A percentile compares a stretch with the other conserved stretches of the same genome.
Evolutionary conservation across 2,113 vertebrate species (phyloP).

Genomic region (Scolopax mira): DNA sequence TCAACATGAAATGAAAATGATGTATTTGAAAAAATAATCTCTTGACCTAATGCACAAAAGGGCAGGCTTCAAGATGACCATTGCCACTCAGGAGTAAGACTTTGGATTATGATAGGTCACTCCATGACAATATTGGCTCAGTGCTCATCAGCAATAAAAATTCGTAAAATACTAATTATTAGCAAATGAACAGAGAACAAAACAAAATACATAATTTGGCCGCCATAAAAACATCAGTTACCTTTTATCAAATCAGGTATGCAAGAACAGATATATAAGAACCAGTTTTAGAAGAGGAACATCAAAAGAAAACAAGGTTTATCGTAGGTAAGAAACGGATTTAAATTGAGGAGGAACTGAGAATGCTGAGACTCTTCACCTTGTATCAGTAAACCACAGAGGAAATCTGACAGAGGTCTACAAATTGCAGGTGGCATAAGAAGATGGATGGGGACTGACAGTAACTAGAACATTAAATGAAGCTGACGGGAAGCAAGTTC

Average conservation of each 20-base stretch:
- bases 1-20: not conserved
- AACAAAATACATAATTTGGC: not conserved
- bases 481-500: not conserved
- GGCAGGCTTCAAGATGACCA: not conserved
- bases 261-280: not conserved
- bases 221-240: fast-evolving
- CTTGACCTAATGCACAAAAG: not conserved
- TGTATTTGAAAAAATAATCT: not conserved
- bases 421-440: not conserved
- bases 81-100: not conserved
- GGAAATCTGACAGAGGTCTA: not conserved
- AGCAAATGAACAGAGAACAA: not conserved
- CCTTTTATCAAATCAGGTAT: not conserved
- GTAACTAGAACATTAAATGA: not conserved
- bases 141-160: not conserved
- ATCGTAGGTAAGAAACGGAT: not conserved
- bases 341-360: not conserved
- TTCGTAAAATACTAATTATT: not conserved
- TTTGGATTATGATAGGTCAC: not conserved
- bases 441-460: not conserved
- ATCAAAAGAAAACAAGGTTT: not conserved
- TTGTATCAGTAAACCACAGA: not conserved
- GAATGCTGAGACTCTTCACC: not conserved
- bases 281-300: not conserved
- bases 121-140: not conserved